Evolutionary conservation across 2,113 vertebrate species (phyloP).

Genomic region (Phrynosoma blainvillii): DNA sequence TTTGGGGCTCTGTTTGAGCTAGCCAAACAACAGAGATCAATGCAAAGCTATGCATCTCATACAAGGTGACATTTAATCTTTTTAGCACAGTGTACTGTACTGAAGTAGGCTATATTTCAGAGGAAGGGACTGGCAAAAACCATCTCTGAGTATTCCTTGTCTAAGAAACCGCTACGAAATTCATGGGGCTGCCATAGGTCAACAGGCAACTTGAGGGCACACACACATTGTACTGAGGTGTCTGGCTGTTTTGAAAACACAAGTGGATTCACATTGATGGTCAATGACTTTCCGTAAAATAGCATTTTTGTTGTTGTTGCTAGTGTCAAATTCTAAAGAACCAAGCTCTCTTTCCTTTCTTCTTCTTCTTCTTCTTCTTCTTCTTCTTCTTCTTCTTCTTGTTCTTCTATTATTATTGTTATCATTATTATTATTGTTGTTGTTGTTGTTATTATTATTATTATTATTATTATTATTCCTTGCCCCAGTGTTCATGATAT

Average conservation of each 20-base stretch:
- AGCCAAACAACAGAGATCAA: constrained; percentile 41
- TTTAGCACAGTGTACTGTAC: not conserved
- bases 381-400: too few relatives aligned
- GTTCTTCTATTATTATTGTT: too few relatives aligned
- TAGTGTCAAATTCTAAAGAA: not conserved
- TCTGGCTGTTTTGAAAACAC: not conserved
- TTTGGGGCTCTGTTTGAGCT: constrained; percentile 49
- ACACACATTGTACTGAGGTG: not conserved
- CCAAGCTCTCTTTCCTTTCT: not conserved
- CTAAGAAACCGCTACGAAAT: too few relatives aligned
- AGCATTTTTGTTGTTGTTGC: not conserved
- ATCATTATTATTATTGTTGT: too few relatives aligned
- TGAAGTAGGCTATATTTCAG: not conserved
- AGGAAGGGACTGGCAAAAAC: too few relatives aligned
- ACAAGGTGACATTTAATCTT: not conserved
- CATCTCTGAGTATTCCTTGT: too few relatives aligned
- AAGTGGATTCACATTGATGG: not conserved
- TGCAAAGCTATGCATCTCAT: constrained; percentile 50
- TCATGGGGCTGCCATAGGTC: too few relatives aligned
- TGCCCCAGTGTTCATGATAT: not conserved
- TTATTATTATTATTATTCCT: not conserved
- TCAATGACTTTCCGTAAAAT: not conserved
- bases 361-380: not conserved
- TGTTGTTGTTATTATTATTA: too few relatives aligned
- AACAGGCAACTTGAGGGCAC: not conserved